Percentiles rank a stretch among this genome's conserved stretches.
phyloP scores from a whole-genome alignment of 2,113 vertebrate species.

The Diadophis punctatus region DNA sequence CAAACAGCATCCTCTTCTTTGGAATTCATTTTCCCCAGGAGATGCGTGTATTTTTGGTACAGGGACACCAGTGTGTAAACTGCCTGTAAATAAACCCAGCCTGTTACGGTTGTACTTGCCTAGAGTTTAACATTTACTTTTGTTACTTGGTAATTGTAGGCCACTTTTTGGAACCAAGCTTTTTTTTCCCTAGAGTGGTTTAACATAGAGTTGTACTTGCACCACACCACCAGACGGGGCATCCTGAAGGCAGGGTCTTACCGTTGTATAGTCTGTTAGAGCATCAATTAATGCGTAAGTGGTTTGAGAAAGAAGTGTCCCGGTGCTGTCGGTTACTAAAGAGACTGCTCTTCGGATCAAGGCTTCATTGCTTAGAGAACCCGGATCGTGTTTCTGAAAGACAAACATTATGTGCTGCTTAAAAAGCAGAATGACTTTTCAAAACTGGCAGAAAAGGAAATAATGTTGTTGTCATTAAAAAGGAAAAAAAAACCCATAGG shows the following conservation, averaged over 20 bases:
- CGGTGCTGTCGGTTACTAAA: constrained; percentile 75
- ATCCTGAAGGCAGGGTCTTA: background rate
- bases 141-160: background rate
- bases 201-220: background rate
- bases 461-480: background rate
- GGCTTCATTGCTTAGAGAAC: constrained; percentile 69
- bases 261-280: constrained; percentile 77
- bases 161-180: background rate
- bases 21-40: constrained; percentile 72
- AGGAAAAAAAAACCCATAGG: background rate
- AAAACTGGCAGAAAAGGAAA: background rate
- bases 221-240: background rate
- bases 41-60: constrained; percentile 71
- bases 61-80: constrained; percentile 75
- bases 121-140: background rate
- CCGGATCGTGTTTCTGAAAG: constrained; percentile 67
- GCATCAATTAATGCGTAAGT: constrained; percentile 74
- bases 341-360: constrained; percentile 72
- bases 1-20: constrained; percentile 76
- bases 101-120: background rate
- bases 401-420: background rate
- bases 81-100: constrained; percentile 58
- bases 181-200: background rate
- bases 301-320: constrained; percentile 76
- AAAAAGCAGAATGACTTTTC: background rate